phyloP scores from a whole-genome alignment of 2,113 vertebrate species.

The Paracanthobrama guichenoti region DNA sequence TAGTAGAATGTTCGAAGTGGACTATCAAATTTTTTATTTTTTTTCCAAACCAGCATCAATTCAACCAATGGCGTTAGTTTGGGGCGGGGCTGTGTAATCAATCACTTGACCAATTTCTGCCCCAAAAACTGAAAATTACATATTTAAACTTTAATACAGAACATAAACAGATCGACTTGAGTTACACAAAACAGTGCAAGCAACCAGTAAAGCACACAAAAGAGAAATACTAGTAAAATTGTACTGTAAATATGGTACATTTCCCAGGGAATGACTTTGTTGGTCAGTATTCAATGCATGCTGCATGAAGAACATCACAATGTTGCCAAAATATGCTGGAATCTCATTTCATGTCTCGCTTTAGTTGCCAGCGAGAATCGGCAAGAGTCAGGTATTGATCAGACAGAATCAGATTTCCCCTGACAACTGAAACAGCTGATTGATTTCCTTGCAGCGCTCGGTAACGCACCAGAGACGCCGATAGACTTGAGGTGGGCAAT shows the following conservation, averaged over 20 bases:
- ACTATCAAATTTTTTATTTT: no score
- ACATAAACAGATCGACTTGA: background rate
- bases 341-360: conserved; percentile 17
- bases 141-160: background rate
- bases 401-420: conserved; percentile 52
- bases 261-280: background rate
- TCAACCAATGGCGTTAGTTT: background rate
- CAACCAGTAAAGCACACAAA: background rate
- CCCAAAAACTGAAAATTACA: background rate
- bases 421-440: conserved; percentile 48
- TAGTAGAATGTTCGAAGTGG: no score
- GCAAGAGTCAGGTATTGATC: conserved; percentile 44
- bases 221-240: background rate
- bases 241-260: background rate
- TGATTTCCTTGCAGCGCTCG: conserved; percentile 41
- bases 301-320: background rate
- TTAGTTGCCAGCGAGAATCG: conserved; percentile 24
- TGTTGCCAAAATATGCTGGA: background rate
- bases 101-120: background rate
- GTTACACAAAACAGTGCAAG: background rate
- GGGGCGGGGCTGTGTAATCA: background rate
- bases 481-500: conserved; percentile 35
- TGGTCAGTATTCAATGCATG: background rate
- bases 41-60: background rate
- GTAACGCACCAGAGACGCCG: conserved; percentile 28